A percentile compares a stretch with the other conserved stretches of the same genome.
Evolutionary conservation across 1,140 invertebrate species (phyloP).

Genomic region (Vollenhovia emeryi): DNA sequence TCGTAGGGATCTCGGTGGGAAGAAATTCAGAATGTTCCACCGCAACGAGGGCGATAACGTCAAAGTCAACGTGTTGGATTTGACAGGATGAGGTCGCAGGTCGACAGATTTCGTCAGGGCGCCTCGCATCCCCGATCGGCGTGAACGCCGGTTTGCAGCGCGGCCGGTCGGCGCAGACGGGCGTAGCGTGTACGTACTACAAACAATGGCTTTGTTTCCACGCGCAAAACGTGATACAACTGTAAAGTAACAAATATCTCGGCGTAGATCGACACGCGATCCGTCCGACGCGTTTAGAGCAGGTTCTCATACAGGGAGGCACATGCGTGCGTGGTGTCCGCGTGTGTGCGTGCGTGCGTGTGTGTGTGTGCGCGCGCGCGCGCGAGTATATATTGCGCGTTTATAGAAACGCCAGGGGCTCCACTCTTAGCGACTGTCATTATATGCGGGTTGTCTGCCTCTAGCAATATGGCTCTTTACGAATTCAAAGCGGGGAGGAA

Average conservation of each 20-base stretch:
- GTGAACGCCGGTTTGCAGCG: conserved; percentile 52
- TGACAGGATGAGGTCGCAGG: conserved; percentile 12
- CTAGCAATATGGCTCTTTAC: conserved; percentile 67
- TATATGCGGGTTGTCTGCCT: conserved; percentile 72
- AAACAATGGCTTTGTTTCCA: conserved; percentile 83
- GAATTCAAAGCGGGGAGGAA: conserved; percentile 73
- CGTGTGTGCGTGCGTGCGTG: conserved; percentile 34
- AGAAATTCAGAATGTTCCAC: neutral
- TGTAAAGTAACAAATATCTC: conserved; percentile 84
- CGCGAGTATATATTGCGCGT: conserved; percentile 35
- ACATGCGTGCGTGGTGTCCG: neutral
- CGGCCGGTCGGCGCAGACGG: conserved; percentile 53
- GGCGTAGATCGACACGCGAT: conserved; percentile 83
- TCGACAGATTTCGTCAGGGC: conserved; percentile 63
- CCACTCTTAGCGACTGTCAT: conserved; percentile 62
- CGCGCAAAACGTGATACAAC: conserved; percentile 81
- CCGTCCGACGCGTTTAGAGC: conserved; percentile 71
- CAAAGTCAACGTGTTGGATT: conserved; percentile 30
- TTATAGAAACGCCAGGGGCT: conserved; percentile 39
- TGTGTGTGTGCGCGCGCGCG: conserved; percentile 43
- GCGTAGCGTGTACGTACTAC: conserved; percentile 73
- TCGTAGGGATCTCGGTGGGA: neutral
- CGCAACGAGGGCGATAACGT: neutral
- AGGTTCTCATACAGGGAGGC: conserved; percentile 50
- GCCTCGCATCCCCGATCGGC: conserved; percentile 76